Evolutionary conservation across 1,140 invertebrate species (phyloP), one percentile per base, ranked within the genome.

Genomic region (Drosophila nannoptera): DNA sequence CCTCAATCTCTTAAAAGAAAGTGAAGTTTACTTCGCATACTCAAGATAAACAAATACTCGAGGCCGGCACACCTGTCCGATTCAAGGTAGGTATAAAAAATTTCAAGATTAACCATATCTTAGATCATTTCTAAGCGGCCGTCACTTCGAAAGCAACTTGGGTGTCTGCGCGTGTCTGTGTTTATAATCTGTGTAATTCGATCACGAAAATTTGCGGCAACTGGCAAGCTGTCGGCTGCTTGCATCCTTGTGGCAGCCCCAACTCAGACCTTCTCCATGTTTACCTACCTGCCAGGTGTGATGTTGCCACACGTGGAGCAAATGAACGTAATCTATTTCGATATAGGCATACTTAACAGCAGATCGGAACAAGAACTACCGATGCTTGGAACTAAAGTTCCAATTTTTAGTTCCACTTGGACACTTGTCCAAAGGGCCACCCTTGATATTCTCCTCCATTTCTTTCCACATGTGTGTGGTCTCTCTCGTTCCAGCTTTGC

Each of bases 221-320:
- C 59, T 11, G 50, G 50, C 55, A 36, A 32, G 66, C n/a, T 50
- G 61, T 9, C 38, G 31, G 36, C 49, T 16, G 29, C 49, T 48
- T 64, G 67, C 52, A 69, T 69, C 67, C 61, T 69, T 69, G 61
- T 38, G n/a, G 52, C 38, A 65, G 56, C 31, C 64, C 56, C 61
- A 64, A 52, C 61, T 1, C 22, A 22, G 22, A 2, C 22, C 22
- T 3, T 22, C 3, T 22, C 22, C 22, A 22, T 22, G 22, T 22
- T 22, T 22, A 50, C 58, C 38, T 49, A 48, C 43, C 59, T 62
- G 40, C 58, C 56, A 46, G 48, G 35, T 33, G 9, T 12, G 14
- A 22, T 22, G 22, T 22, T 22, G 3, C 22, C 22, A 22, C 22
- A 22, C 22, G 22, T 22, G 22, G n/a, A n/a, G n/a, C n/a, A n/a